Evolutionary conservation across 2,797 vertebrate species (phyloP).

Genomic region (Hippoglossus hippoglossus): DNA sequence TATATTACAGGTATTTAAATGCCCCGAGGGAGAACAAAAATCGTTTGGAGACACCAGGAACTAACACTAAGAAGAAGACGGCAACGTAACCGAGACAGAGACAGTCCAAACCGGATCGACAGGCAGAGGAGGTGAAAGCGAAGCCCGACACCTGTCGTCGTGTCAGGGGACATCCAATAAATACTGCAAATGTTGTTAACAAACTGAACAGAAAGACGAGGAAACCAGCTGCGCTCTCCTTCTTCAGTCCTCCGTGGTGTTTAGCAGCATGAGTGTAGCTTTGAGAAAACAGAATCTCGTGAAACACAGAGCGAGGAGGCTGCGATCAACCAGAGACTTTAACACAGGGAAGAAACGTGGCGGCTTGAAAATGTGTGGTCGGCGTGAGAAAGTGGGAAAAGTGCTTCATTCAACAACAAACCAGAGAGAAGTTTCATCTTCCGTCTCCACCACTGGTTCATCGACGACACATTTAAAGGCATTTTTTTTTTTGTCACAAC

Average conservation of each 20-base stretch:
- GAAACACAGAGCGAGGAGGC: slow-evolving; percentile 22
- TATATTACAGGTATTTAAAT: slow-evolving; percentile 88
- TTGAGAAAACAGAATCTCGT: slow-evolving; percentile 56
- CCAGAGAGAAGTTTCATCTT: too few relatives aligned
- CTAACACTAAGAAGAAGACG: slow-evolving; percentile 74
- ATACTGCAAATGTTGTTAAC: slow-evolving; percentile 83
- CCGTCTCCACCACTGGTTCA: too few relatives aligned
- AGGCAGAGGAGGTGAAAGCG: slow-evolving; percentile 51
- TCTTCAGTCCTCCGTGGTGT: slow-evolving; percentile 54
- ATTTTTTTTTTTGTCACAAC: too few relatives aligned
- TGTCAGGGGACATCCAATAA: slow-evolving; percentile 83
- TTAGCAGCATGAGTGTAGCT: slow-evolving; percentile 74
- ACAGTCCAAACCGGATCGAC: slow-evolving; percentile 69
- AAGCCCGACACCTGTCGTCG: slow-evolving; percentile 43
- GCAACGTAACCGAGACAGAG: slow-evolving; percentile 78
- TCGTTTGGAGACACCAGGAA: slow-evolving; percentile 78
- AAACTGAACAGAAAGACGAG: slow-evolving; percentile 41
- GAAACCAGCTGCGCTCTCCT: slow-evolving; percentile 49
- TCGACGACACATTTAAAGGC: too few relatives aligned
- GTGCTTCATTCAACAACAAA: slow-evolving; percentile 7
- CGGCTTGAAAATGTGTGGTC: slow-evolving; percentile 6
- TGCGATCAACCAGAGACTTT: slow-evolving; percentile 60
- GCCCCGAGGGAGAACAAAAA: slow-evolving; percentile 79
- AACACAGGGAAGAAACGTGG: slow-evolving; percentile 19
- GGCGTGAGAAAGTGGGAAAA: slow-evolving; percentile 32